These are phyloP conservation scores for Heteromurus nitidus DNA, from an alignment of 2,888 invertebrate genomes.

Conservation along the genomic window DNA sequence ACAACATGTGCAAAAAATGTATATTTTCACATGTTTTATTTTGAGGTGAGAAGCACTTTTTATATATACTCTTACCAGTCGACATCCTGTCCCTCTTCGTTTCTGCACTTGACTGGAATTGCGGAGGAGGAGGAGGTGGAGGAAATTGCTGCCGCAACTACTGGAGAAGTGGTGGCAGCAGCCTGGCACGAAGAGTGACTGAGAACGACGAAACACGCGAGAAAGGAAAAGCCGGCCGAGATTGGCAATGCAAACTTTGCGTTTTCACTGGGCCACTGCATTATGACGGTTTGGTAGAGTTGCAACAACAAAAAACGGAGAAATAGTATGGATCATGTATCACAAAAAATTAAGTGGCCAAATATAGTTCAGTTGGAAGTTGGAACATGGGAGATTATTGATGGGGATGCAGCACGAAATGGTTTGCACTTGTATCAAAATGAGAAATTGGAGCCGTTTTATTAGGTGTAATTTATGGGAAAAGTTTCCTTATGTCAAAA, in stretches of 20 bases:
- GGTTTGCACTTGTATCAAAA: background rate
- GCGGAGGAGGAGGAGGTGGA: background rate
- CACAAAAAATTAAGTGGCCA: background rate
- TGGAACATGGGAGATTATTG: background rate
- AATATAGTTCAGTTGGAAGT: background rate
- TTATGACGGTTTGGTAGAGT: conserved; percentile 1
- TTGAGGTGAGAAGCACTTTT: too few species aligned
- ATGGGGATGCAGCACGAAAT: background rate
- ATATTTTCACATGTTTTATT: background rate
- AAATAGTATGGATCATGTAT: background rate
- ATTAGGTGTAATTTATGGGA: too few species aligned
- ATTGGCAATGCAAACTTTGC: conserved; percentile 3
- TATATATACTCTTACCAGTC: conserved; percentile 70
- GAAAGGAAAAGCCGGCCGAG: conserved; percentile 32
- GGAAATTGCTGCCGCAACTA: conserved; percentile 20
- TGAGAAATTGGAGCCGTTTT: too few species aligned
- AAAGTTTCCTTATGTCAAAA: too few species aligned
- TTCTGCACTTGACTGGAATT: conserved; percentile 60
- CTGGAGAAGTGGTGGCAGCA: conserved; percentile 22
- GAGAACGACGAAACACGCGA: background rate
- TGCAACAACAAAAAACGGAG: background rate
- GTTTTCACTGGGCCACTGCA: conserved; percentile 9
- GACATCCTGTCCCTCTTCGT: conserved; percentile 64
- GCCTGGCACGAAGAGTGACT: conserved; percentile 11
- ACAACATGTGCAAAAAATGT: background rate